Conservation (phyloP, 2,797 vertebrate genomes). For the Falco novaeseelandiae region DNA sequence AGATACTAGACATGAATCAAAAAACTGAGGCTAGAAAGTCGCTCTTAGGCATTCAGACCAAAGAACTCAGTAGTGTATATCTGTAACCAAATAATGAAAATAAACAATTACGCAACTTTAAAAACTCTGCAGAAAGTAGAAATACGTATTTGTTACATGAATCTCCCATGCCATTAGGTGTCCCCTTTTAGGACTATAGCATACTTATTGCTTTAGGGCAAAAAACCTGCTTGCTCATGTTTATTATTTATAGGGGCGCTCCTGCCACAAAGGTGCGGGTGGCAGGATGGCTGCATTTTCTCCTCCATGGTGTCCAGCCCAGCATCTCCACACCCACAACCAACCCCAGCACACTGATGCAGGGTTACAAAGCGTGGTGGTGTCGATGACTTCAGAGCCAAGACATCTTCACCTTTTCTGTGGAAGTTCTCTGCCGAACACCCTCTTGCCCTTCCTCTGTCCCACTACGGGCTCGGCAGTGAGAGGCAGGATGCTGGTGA, state of each 20-base stretch:
- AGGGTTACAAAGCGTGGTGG: neutral
- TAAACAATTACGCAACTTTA: neutral
- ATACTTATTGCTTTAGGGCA: neutral
- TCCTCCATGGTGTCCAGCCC: fast-evolving
- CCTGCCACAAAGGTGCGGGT: fast-evolving
- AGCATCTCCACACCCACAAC: fast-evolving
- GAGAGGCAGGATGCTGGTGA: slow-evolving; percentile 15
- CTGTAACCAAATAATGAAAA: neutral
- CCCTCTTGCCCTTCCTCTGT: neutral
- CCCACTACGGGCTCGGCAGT: neutral
- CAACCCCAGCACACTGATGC: fast-evolving
- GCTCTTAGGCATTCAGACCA: neutral
- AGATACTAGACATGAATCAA: neutral
- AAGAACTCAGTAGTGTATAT: neutral
- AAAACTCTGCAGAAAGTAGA: neutral
- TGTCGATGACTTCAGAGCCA: neutral
- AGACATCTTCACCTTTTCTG: neutral
- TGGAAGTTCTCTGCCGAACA: neutral
- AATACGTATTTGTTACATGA: neutral
- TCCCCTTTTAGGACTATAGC: neutral
- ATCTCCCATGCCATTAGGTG: neutral
- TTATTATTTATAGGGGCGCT: neutral
- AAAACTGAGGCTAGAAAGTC: neutral
- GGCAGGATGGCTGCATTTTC: neutral
- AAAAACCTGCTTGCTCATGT: neutral